Percentiles rank a stretch among this genome's conserved stretches.
These are phyloP conservation scores for Phasia obesa DNA, from an alignment of 2,888 invertebrate species.

Conservation along the genomic window DNA sequence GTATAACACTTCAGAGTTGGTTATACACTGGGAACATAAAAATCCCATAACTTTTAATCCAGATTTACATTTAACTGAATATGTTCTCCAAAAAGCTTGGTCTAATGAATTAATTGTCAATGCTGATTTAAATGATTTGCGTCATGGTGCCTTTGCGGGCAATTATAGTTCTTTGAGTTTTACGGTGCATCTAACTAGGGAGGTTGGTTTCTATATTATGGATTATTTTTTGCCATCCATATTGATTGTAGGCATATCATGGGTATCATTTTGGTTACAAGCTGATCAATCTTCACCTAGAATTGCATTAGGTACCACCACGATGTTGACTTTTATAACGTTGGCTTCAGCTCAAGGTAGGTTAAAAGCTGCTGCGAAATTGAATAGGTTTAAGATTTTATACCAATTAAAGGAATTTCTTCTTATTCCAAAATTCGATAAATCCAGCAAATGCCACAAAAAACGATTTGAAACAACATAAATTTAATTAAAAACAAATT, in stretches of 20 bases:
- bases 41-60: slow-evolving; percentile 89
- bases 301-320: slow-evolving; percentile 91
- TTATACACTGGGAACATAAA: slow-evolving; percentile 89
- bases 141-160: slow-evolving; percentile 90
- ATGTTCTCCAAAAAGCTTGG: slow-evolving; percentile 88
- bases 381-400: too few relatives aligned
- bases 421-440: too few relatives aligned
- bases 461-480: too few relatives aligned
- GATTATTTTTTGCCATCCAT: slow-evolving; percentile 94
- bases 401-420: too few relatives aligned
- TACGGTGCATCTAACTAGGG: slow-evolving; percentile 89
- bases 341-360: slow-evolving; percentile 89
- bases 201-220: slow-evolving; percentile 93
- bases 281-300: slow-evolving; percentile 93
- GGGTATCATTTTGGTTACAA: slow-evolving; percentile 95
- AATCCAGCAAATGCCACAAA: too few relatives aligned
- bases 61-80: slow-evolving; percentile 91
- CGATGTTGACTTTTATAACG: slow-evolving; percentile 94
- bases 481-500: too few relatives aligned
- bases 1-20: slow-evolving; percentile 89
- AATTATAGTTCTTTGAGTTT: slow-evolving; percentile 92
- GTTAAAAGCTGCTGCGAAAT: too few relatives aligned
- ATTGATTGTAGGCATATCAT: slow-evolving; percentile 92
- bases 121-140: slow-evolving; percentile 86
- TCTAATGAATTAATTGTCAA: slow-evolving; percentile 88